Evolutionary conservation across 2,113 vertebrate species (phyloP).

Genomic region (Notarius lentiginosus): DNA sequence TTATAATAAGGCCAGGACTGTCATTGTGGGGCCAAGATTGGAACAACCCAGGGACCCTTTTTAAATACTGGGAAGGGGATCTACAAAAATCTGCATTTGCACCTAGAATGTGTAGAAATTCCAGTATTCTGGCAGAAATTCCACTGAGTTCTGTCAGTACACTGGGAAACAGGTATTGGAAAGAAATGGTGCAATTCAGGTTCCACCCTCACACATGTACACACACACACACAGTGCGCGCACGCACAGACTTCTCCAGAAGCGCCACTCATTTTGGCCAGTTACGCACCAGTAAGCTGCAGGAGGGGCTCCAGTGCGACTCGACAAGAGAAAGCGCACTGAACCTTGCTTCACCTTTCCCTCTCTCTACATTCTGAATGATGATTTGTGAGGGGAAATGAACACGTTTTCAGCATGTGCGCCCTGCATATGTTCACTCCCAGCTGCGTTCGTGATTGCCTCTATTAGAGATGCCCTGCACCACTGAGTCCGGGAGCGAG

Average conservation of each 20-base stretch:
- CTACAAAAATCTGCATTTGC: neutral
- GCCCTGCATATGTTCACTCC: neutral
- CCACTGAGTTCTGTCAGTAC: neutral
- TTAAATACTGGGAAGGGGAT: neutral
- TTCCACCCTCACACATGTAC: neutral
- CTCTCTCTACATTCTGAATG: neutral
- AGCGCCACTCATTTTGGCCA: slow-evolving; percentile 2
- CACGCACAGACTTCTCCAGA: neutral
- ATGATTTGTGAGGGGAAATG: neutral
- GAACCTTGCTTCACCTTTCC: neutral
- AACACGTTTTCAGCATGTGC: neutral
- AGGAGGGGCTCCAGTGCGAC: neutral
- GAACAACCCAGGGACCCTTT: neutral
- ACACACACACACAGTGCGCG: neutral
- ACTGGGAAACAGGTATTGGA: neutral
- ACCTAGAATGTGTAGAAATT: neutral
- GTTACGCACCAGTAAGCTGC: slow-evolving; percentile 6
- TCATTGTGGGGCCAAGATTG: neutral
- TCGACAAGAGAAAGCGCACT: neutral
- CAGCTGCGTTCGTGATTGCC: neutral
- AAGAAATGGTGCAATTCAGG: too few species aligned
- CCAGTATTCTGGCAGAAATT: neutral
- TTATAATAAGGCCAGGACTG: neutral
- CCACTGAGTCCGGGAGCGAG: slow-evolving; percentile 26
- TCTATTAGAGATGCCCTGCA: neutral